Conservation (phyloP, 1,140 invertebrate genomes). For the Drosophila punjabiensis region DNA sequence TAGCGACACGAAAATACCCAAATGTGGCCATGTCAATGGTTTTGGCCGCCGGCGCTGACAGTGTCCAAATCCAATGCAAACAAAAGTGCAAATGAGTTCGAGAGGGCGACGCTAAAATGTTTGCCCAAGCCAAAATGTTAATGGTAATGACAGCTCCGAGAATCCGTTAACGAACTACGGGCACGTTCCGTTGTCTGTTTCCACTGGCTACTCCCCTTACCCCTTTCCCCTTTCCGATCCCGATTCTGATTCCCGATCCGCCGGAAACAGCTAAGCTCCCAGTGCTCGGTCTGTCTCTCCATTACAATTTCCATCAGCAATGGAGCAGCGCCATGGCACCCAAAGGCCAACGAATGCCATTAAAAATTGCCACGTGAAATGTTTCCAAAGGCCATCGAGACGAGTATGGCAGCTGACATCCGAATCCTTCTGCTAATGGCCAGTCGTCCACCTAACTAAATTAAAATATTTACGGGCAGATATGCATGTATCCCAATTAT, state of each 20-base stretch:
- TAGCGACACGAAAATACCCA: conserved; percentile 50
- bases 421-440: conserved; percentile 9
- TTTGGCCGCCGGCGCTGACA: conserved; percentile 49
- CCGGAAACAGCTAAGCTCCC: not conserved
- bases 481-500: conserved; percentile 71
- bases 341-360: conserved; percentile 32
- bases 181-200: conserved; percentile 24
- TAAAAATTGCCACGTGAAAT: conserved; percentile 60
- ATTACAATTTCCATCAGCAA: conserved; percentile 37
- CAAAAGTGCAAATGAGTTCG: conserved; percentile 56
- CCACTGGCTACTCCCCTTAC: not conserved
- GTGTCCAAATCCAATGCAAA: conserved; percentile 60
- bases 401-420: conserved; percentile 12
- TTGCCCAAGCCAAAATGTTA: conserved; percentile 72
- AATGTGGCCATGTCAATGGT: conserved; percentile 51
- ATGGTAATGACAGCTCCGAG: conserved; percentile 69
- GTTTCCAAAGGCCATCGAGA: conserved; percentile 38
- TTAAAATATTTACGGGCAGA: conserved; percentile 40
- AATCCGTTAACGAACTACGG: conserved; percentile 56
- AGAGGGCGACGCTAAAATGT: conserved; percentile 65
- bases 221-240: not conserved
- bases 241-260: conserved; percentile 5
- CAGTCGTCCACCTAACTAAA: conserved; percentile 37
- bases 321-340: not conserved
- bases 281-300: not conserved